Base-by-base conservation (phyloP, 2,888 invertebrate genomes). In the Drosophila koepferae region DNA sequence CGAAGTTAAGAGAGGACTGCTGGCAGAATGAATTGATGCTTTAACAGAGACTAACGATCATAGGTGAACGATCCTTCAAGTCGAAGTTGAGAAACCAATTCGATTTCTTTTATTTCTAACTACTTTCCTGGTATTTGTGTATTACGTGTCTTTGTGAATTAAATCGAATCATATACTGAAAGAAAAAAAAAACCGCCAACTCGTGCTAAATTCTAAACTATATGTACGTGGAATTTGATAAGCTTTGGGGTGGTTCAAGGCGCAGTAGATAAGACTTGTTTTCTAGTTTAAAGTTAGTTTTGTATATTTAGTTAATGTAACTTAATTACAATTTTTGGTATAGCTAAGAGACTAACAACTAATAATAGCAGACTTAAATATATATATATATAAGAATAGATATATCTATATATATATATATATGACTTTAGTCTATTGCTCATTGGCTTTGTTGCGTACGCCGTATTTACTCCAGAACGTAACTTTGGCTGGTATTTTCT, bases 381-480 rank as follows among this genome's bases (percentile, higher is more conserved):
- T n/a, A 28, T 10, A 28, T 10, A 28, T 40, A 28, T 31, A n/a
- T n/a, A n/a, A 31, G 10, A 1, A 10, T 5, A n/a, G 10, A n/a
- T 23, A 48, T 6, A 28, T 10, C 14, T 31, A 28, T 10, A 20
- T 31, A 28, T 40, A n/a, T 2, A 18, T 43, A 20, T 20, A 14
- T 56, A 31, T 43, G 40, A 23, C 16, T 61, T 49, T 28, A 40
- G 12, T 62, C 71, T 90, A 90, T 58, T 86, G 74, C 36, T 87
- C 79, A 62, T 67, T 62, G 16, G 69, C 56, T 67, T 87, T 87
- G 72, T 69, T 88, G 54, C 91, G 85, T 5, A 96, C 95, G 41
- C 99, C 99, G 91, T 95, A 97, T 94, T 97, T 96, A 64, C 98
- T 98, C 96, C 98, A 98, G 94, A 99, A 99, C 0, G 98, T 98